Evolutionary conservation across 1,140 invertebrate genomes (phyloP).

Genomic region (Ceratosolen solmsi): DNA sequence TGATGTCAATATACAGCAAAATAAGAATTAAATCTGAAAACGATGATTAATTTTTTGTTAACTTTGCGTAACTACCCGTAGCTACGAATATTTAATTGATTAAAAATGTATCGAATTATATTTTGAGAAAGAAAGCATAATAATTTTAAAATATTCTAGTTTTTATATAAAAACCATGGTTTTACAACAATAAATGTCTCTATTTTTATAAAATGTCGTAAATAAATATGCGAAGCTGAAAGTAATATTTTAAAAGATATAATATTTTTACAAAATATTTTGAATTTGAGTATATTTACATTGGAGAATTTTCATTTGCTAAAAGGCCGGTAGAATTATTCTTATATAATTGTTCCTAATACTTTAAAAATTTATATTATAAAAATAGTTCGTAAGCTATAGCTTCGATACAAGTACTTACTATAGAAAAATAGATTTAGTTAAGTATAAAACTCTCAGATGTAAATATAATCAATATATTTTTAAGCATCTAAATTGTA

Average conservation of each 20-base stretch:
- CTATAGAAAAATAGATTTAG: not conserved
- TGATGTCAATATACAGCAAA: constrained; percentile 22
- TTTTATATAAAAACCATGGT: not conserved
- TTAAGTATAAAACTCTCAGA: constrained; percentile 30
- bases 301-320: constrained; percentile 29
- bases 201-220: constrained; percentile 14
- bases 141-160: not conserved
- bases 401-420: constrained; percentile 9
- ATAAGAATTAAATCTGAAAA: not conserved
- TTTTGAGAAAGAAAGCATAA: not conserved
- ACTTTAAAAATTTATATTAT: constrained; percentile 22
- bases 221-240: not conserved
- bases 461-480: constrained; percentile 44
- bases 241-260: not conserved
- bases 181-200: not conserved
- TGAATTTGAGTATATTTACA: constrained; percentile 41
- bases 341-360: constrained; percentile 42
- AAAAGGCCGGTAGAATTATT: constrained; percentile 16
- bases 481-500: constrained; percentile 43
- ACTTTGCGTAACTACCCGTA: not conserved
- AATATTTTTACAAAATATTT: constrained; percentile 31
- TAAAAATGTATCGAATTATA: constrained; percentile 1
- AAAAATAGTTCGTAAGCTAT: constrained; percentile 39
- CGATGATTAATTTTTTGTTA: not conserved
- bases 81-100: not conserved